phyloP scores from a whole-genome alignment of 2,888 invertebrate genomes.

The Platypus cylindrus region DNA sequence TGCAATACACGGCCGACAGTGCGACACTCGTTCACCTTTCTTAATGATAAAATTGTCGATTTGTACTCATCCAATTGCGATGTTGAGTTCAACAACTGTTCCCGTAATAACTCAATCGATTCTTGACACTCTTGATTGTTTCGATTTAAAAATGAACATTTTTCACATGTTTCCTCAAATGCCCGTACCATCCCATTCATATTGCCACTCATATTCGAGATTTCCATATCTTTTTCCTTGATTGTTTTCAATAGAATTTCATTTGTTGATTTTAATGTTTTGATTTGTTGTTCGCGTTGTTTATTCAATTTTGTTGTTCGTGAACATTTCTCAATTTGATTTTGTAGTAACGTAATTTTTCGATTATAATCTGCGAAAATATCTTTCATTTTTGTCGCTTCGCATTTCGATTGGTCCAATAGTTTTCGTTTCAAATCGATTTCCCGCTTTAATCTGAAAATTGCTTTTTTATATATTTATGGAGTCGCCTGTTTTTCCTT shows the following conservation, averaged over 20 bases:
- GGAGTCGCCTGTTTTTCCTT: too few species aligned
- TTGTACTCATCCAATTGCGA: constrained; percentile 15
- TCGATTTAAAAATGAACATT: constrained; percentile 12
- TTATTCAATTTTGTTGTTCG: constrained; percentile 21
- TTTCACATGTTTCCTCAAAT: constrained; percentile 13
- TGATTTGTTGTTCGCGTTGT: constrained; percentile 20
- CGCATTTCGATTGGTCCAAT: constrained; percentile 14
- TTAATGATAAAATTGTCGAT: constrained; percentile 14
- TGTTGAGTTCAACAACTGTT: constrained; percentile 14
- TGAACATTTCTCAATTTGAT: constrained; percentile 21
- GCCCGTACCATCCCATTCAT: constrained; percentile 14
- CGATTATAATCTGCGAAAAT: constrained; percentile 20
- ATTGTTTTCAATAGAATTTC: constrained; percentile 13
- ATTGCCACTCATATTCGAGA: constrained; percentile 12
- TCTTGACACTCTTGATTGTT: constrained; percentile 17
- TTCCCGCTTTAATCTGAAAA: constrained; percentile 14
- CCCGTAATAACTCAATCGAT: constrained; percentile 16
- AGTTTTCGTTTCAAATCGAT: constrained; percentile 16
- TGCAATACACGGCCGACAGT: too few species aligned
- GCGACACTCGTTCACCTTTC: too few species aligned
- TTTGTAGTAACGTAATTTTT: constrained; percentile 19
- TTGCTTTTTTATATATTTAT: too few species aligned
- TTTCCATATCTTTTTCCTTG: constrained; percentile 15
- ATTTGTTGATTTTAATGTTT: constrained; percentile 16
- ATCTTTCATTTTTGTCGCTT: constrained; percentile 19